phyloP scores from a whole-genome alignment of 2,888 invertebrate genomes.

The Andrena minutula region DNA sequence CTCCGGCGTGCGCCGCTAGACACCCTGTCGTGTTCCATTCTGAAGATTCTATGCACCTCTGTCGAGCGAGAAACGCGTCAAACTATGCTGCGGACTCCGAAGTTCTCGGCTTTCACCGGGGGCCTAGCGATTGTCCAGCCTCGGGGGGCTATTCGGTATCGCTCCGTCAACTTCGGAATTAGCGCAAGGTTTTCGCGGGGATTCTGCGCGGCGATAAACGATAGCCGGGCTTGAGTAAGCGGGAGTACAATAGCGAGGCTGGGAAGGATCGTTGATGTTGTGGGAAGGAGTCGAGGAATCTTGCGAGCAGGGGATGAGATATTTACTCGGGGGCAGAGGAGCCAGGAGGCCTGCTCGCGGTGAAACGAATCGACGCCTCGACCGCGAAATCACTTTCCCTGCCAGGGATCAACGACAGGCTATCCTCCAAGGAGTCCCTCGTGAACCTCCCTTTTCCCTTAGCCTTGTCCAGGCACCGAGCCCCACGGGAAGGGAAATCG shows the following conservation, averaged over 20 bases:
- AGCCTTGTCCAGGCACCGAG: neutral
- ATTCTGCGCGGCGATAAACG: slow-evolving; percentile 34
- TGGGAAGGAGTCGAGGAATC: neutral
- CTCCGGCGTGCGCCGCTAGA: slow-evolving; percentile 45
- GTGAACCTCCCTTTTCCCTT: neutral
- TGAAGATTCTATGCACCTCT: slow-evolving; percentile 59
- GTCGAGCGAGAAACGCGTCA: slow-evolving; percentile 51
- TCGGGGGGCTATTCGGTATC: slow-evolving; percentile 24
- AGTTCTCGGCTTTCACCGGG: slow-evolving; percentile 49
- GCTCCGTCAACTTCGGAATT: slow-evolving; percentile 52
- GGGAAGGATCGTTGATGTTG: slow-evolving; percentile 30
- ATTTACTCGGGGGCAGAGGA: slow-evolving; percentile 10
- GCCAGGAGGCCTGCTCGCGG: neutral
- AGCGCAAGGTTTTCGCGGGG: slow-evolving; percentile 45
- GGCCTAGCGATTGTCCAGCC: slow-evolving; percentile 50
- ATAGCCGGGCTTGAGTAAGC: slow-evolving; percentile 27
- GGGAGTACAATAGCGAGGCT: slow-evolving; percentile 24
- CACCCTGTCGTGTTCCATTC: slow-evolving; percentile 56
- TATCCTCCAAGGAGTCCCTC: slow-evolving; percentile 12
- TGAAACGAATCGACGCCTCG: slow-evolving; percentile 24
- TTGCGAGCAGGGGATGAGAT: slow-evolving; percentile 33
- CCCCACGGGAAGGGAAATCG: neutral
- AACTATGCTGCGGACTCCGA: slow-evolving; percentile 57
- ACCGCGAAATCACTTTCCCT: slow-evolving; percentile 46
- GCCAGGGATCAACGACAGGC: slow-evolving; percentile 22